A percentile compares a stretch with the other conserved stretches of the same genome.
Conservation (phyloP, 2,797 vertebrate species). For the Muscicapa striata region DNA sequence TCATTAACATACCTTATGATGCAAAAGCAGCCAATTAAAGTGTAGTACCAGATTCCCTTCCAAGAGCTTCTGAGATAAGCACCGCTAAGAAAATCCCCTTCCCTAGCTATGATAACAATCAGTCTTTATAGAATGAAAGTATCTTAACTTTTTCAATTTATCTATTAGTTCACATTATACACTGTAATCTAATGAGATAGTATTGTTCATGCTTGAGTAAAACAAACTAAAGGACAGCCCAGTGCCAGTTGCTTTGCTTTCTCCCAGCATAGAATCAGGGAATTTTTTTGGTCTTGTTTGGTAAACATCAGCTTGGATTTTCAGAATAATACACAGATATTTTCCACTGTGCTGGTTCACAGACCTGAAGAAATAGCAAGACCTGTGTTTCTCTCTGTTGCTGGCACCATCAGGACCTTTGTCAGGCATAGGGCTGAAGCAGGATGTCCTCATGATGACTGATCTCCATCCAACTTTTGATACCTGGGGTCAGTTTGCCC, state of each 20-base stretch:
- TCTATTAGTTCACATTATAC: neutral
- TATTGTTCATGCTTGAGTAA: neutral
- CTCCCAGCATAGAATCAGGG: neutral
- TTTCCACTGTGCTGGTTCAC: neutral
- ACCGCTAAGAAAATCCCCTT: neutral
- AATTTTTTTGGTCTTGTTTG: neutral
- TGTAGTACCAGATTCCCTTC: neutral
- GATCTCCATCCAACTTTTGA: neutral
- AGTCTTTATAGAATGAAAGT: neutral
- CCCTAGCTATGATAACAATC: neutral
- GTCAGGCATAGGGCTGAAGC: neutral
- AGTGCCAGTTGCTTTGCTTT: neutral
- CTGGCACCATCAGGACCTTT: neutral
- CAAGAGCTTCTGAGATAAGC: neutral
- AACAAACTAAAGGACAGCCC: neutral
- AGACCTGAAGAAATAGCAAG: neutral
- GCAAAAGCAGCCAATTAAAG: constrained; percentile 44
- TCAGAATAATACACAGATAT: neutral
- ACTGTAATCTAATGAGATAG: neutral
- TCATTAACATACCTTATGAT: constrained; percentile 34
- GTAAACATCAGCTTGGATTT: neutral
- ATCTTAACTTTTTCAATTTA: neutral
- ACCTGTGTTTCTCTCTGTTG: neutral
- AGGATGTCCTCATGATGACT: neutral
- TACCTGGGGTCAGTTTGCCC: rapidly evolving